Base-by-base conservation (phyloP, 2,888 invertebrate genomes). In the Chrysolina americana region DNA sequence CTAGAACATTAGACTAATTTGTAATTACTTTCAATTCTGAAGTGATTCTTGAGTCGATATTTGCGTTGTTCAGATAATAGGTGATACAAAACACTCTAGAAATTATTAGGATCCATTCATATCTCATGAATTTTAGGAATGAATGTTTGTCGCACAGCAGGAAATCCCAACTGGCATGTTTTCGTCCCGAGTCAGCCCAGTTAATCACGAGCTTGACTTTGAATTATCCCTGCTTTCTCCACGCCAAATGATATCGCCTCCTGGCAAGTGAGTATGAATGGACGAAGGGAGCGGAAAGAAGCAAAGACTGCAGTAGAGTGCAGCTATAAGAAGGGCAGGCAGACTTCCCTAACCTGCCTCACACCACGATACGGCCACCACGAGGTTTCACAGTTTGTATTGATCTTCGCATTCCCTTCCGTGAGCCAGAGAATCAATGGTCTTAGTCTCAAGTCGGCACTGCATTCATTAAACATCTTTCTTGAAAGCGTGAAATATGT, bases 301-400 rank as follows among this genome's bases (percentile, higher is more conserved):
- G 82, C 80, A 82, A 86, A 85, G 87, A 87, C 87, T 87, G 87
- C 87, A 87, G 85, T 81, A 76, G 83, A 85, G 84, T 86, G 85
- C 85, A 85, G 74, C 78, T 74, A 79, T 81, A 81, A 82, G 83
- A 81, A 81, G 81, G 80, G 80, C 78, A 79, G 80, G 76, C 79
- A 81, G 84, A 78, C 84, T 83, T 83, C 87, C 88, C 87, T 87
- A 88, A 87, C 88, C 87, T 87, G 83, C 87, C 88, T 82, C 87
- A 87, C 87, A 86, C 87, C 86, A 86, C 84, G 78, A 73, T 76
- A 59, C 76, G 76, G 75, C 76, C 79, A 66, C 74, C 81, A 83
- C 85, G 84, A 85, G 84, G 83, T 85, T 85, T 72, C 70, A 65
- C 84, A 85, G 85, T 86, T 86, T 86, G 86, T 88, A 88, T 88